Percentiles rank a stretch among this genome's conserved stretches.
These are phyloP conservation scores for Auanema sp. DNA, from an alignment of 2,888 invertebrate species.

Conservation along the genomic window DNA sequence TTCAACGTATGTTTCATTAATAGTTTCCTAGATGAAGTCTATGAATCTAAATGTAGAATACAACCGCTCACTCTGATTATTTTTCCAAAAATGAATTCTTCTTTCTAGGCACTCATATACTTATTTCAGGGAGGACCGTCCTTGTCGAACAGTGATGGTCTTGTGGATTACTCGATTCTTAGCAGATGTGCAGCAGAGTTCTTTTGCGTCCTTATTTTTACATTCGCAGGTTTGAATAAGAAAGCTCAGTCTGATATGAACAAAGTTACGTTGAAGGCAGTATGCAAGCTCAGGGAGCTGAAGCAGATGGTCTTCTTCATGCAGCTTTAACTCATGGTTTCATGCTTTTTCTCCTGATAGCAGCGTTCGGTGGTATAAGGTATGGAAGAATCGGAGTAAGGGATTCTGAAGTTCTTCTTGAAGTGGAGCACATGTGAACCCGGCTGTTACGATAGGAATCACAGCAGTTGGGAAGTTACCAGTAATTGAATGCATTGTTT, in stretches of 20 bases:
- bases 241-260: neutral
- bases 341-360: conserved; percentile 53
- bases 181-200: conserved; percentile 55
- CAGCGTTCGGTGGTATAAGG: conserved; percentile 50
- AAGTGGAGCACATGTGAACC: conserved; percentile 68
- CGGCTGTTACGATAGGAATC: conserved; percentile 65
- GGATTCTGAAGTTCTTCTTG: conserved; percentile 3
- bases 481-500: conserved; percentile 43
- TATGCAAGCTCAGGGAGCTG: conserved; percentile 9
- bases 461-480: conserved; percentile 46
- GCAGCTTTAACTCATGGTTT: conserved; percentile 58
- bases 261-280: conserved; percentile 6
- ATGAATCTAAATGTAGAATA: no score
- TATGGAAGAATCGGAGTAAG: neutral
- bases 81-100: no score
- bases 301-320: conserved; percentile 35
- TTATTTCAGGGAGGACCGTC: no score
- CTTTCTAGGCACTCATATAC: no score
- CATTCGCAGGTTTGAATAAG: conserved; percentile 49
- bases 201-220: conserved; percentile 53
- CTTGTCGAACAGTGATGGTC: neutral
- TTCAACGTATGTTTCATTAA: no score
- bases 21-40: no score
- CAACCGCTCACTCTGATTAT: no score
- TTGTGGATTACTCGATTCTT: conserved; percentile 32